Base-by-base conservation (phyloP, 2,113 vertebrate genomes). In the Piprites chloris region DNA sequence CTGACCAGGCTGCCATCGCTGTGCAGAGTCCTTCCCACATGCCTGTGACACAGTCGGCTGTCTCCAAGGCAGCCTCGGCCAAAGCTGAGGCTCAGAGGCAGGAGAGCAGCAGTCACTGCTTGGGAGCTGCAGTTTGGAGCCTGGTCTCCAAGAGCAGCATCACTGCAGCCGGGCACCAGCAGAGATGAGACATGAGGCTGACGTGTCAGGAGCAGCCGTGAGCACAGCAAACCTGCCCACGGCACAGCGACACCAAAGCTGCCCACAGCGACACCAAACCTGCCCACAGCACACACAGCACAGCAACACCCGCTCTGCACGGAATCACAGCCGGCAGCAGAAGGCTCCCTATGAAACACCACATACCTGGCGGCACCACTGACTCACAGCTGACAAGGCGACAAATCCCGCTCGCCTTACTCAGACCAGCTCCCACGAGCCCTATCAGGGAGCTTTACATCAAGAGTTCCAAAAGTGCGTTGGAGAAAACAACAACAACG, bases 321-420 rank as follows among this genome's bases (percentile, higher is more conserved):
- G 27, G 63, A 62, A 21, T 66, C 49, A 28, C 16, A 6, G 87
- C 11, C 77, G 55, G 42, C 3, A 33, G 59, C 47, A 56, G 76
- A 46, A 74, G 73, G 85, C 69, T 84, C 37, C 37, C 87, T 9
- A 85, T 22, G 87, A 90, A 87, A 91, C 82, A 14, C 58, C 85
- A 42, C 74, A 42, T 79, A 56, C 83, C 62, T 92, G 0, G 85
- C 92, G 83, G 78, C 84, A 28, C n/a, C 90, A 81, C 88, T 92
- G 87, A 95, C 67, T 92, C 95, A 95, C 85, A 16, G 85, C 94
- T 76, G 71, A 91, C 90, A 89, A 44, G 62, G 85, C 30, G 75
- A 82, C 82, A 91, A 85, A 94, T 69, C 91, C 91, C 18, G 89
- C 91, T 94, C 11, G 63, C 87, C 92, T 91, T 95, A 94, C 87